phyloP scores from a whole-genome alignment of 2,797 vertebrate species.

The Acipenser oxyrinchus region DNA sequence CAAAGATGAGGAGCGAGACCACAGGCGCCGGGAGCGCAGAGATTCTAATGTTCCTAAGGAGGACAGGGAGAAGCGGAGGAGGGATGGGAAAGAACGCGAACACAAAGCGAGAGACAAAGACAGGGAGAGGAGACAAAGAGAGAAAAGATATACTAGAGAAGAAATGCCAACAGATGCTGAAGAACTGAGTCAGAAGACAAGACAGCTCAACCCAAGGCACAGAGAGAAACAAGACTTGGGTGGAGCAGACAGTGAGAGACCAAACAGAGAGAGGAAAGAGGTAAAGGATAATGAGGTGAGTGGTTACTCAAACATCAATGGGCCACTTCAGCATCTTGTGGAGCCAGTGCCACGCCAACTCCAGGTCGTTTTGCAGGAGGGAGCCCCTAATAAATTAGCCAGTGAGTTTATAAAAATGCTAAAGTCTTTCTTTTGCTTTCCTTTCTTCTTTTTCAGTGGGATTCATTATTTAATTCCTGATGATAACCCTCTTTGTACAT shows the following conservation, averaged over 20 bases:
- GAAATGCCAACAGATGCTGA: constrained; percentile 9
- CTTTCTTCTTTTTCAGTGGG: neutral
- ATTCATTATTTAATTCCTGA: too few relatives aligned
- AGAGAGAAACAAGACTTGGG: constrained; percentile 14
- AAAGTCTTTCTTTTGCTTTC: neutral
- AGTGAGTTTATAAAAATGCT: neutral
- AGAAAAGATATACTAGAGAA: constrained; percentile 29
- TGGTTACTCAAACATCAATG: neutral
- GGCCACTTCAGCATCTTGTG: too few relatives aligned
- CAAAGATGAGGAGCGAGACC: constrained; percentile 30
- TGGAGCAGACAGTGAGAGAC: neutral
- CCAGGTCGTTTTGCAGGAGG: too few relatives aligned
- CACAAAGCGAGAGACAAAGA: constrained; percentile 28
- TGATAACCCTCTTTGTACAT: too few relatives aligned
- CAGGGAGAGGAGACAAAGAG: constrained; percentile 38
- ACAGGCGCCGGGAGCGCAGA: constrained; percentile 14
- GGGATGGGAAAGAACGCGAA: constrained; percentile 33
- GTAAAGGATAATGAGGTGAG: constrained; percentile 35
- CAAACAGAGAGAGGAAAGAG: constrained; percentile 22
- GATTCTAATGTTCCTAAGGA: constrained; percentile 2
- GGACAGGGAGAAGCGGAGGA: constrained; percentile 15
- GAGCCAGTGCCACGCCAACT: too few relatives aligned
- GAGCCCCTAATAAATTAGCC: too few relatives aligned
- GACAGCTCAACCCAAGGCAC: constrained; percentile 26
- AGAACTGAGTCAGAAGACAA: neutral